Conservation (phyloP, 2,113 vertebrate species). For the pig (Sus scrofa) region T2T-Sscrofa CM000824.6:150135501-150136000, state of each 20-base stretch:
- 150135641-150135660: constrained; percentile 47
- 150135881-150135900: background rate
- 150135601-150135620: constrained; percentile 29
- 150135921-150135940: background rate
- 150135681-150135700: background rate
- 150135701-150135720: constrained; percentile 45
- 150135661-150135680: constrained; percentile 34
- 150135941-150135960: constrained; percentile 64
- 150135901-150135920: constrained; percentile 9
- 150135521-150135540: background rate
- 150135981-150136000: constrained; percentile 71
- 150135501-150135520: background rate
- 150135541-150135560: background rate
- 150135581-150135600: background rate
- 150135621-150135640: constrained; percentile 59
- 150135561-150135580: constrained; percentile 68
- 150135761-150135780: background rate
- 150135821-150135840: background rate
- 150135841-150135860: background rate
- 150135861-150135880: background rate
- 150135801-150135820: background rate
- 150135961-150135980: constrained; percentile 49
- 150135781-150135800: background rate
- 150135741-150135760: constrained; percentile 33
- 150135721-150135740: background rate